Evolutionary conservation across 2,888 invertebrate species (phyloP), one percentile per base, ranked within the genome.

Genomic region (Gastracanthus pulcherrimus): DNA sequence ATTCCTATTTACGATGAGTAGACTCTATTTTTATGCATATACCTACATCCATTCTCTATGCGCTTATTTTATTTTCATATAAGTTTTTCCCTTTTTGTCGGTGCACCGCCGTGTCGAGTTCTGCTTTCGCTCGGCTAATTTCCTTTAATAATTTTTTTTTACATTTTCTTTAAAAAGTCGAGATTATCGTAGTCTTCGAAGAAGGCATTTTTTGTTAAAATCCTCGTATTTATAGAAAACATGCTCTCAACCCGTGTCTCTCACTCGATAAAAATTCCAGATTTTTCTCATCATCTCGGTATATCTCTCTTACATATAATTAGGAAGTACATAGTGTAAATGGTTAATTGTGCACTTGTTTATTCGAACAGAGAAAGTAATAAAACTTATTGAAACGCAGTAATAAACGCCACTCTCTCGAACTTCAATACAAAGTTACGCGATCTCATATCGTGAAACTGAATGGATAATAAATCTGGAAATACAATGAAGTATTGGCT

Each of bases 161-260:
- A 45, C n/a, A 45, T 13, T 36, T 62, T 31, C 62, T n/a, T 77
- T 58, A 72, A 79, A 64, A 69, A 60, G n/a, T 69, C 62, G 70
- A 51, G 66, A 64, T 76, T 23, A 76, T n/a, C 34, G 45, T 76
- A 76, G 51, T 70, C 70, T 70, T 69, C 69, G 55, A 62, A 76
- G 64, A 80, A 76, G 76, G 70, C 71, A 71, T 80, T 70, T n/a
- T 76, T 41, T 26, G 41, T 80, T 76, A 80, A 69, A 75, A 75
- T 75, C 62, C 60, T 31, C 31, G 23, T 23, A 19, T 64, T 69
- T 55, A 75, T 48, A 69, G 13, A 69, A 69, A 69, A 67, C n/a
- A 60, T 48, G 9, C 55, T 11, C 11, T 60, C 45, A 9, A 51
- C 31, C 13, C 55, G 34, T 58, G 41, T 23, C 31, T 64, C 38